Conservation (phyloP, 2,888 invertebrate genomes). For the Andrena trimmerana region DNA sequence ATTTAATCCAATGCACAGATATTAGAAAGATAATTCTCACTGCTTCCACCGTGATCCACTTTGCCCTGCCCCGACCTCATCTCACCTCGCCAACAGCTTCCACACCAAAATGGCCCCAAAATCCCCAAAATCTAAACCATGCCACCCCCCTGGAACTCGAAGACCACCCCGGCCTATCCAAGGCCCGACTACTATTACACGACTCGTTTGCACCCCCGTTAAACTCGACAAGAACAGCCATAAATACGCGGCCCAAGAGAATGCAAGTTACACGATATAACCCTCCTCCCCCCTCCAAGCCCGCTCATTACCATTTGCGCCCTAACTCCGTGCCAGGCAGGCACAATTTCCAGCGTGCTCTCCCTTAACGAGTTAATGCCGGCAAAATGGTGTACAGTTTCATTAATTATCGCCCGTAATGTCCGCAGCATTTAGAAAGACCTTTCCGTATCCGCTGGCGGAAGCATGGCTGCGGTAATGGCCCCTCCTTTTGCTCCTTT, state of each 20-base stretch:
- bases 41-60: too few relatives aligned
- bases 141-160: too few relatives aligned
- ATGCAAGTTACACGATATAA: constrained; percentile 18
- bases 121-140: too few relatives aligned
- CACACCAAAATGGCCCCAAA: too few relatives aligned
- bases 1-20: too few relatives aligned
- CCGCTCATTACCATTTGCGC: constrained; percentile 38
- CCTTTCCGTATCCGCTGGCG: constrained; percentile 39
- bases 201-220: not conserved
- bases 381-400: constrained; percentile 37
- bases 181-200: not conserved
- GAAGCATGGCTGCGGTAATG: constrained; percentile 35
- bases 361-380: constrained; percentile 45
- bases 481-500: constrained; percentile 24
- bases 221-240: constrained; percentile 17
- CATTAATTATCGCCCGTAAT: constrained; percentile 50
- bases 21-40: too few relatives aligned
- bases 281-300: not conserved
- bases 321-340: constrained; percentile 28
- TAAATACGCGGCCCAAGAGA: constrained; percentile 17
- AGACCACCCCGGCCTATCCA: not conserved
- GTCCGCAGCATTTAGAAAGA: constrained; percentile 35
- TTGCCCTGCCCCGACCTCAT: too few relatives aligned
- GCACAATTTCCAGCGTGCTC: constrained; percentile 19
- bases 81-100: too few relatives aligned